These are phyloP conservation scores for Melinaea menophilus DNA, from an alignment of 2,888 invertebrate genomes.

Conservation along the genomic window DNA sequence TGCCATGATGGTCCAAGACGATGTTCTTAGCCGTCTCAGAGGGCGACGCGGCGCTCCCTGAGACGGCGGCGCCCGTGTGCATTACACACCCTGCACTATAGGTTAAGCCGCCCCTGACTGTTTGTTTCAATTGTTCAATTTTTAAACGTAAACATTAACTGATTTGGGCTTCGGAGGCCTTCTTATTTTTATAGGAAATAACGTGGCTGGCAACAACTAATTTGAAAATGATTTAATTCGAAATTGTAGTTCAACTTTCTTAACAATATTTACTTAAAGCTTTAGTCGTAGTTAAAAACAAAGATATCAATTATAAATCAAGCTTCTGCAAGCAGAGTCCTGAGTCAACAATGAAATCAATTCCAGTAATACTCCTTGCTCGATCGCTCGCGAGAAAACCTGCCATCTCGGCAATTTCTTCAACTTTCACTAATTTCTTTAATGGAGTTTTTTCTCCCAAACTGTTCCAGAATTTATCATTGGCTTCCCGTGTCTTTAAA, in stretches of 20 bases:
- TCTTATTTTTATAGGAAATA: too few relatives aligned
- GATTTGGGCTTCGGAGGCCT: too few relatives aligned
- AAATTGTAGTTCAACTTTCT: background rate
- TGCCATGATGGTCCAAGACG: too few relatives aligned
- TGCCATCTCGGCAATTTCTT: background rate
- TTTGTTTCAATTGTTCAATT: too few relatives aligned
- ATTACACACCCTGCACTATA: too few relatives aligned
- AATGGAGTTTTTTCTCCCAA: background rate
- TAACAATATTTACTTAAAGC: background rate
- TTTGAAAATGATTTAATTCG: too few relatives aligned
- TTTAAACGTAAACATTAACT: too few relatives aligned
- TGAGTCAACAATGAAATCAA: background rate
- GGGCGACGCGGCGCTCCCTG: too few relatives aligned
- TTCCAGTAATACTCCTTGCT: background rate
- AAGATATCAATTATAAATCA: background rate
- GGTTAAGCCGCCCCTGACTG: too few relatives aligned
- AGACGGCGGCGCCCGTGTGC: too few relatives aligned
- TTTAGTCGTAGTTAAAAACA: background rate
- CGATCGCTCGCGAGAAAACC: background rate
- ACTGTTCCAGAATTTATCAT: background rate
- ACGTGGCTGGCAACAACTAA: too few relatives aligned
- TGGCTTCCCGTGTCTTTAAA: background rate
- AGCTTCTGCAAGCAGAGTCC: background rate
- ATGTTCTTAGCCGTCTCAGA: too few relatives aligned
- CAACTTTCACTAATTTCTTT: background rate